Conservation (phyloP, 2,113 vertebrate genomes). For the Eretmochelys imbricata region DNA sequence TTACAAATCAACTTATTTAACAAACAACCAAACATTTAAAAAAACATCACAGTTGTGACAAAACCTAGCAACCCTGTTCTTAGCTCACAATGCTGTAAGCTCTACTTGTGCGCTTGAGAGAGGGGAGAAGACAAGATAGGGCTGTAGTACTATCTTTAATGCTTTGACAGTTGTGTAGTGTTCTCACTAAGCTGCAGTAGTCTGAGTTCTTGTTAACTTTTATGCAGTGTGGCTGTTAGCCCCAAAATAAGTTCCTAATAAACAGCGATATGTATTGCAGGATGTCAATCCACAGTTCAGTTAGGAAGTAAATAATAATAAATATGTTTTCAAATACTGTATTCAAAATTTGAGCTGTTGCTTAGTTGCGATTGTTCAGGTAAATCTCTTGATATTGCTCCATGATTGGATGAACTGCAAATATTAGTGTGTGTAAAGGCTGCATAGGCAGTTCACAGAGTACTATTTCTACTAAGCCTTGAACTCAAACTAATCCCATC, state of each 20-base stretch:
- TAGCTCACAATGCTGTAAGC: not conserved
- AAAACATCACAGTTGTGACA: not conserved
- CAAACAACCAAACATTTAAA: not conserved
- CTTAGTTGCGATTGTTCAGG: not conserved
- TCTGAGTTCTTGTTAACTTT: not conserved
- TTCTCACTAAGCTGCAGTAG: not conserved
- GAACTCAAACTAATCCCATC: not conserved
- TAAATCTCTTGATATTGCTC: not conserved
- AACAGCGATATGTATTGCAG: not conserved
- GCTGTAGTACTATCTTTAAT: not conserved
- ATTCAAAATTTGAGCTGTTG: not conserved
- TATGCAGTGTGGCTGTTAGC: not conserved
- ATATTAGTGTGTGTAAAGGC: not conserved
- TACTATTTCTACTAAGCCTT: not conserved
- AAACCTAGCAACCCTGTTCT: not conserved
- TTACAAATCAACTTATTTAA: not conserved
- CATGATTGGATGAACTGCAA: not conserved
- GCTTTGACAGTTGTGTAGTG: not conserved
- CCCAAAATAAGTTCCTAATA: not conserved
- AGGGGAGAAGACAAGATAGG: not conserved
- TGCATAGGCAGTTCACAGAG: not conserved
- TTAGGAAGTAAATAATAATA: not conserved
- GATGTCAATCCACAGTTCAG: not conserved
- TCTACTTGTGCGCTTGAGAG: not conserved
- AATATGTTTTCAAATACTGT: not conserved